phyloP scores from a whole-genome alignment of 2,797 vertebrate genomes.

The Luscinia megarhynchos region DNA sequence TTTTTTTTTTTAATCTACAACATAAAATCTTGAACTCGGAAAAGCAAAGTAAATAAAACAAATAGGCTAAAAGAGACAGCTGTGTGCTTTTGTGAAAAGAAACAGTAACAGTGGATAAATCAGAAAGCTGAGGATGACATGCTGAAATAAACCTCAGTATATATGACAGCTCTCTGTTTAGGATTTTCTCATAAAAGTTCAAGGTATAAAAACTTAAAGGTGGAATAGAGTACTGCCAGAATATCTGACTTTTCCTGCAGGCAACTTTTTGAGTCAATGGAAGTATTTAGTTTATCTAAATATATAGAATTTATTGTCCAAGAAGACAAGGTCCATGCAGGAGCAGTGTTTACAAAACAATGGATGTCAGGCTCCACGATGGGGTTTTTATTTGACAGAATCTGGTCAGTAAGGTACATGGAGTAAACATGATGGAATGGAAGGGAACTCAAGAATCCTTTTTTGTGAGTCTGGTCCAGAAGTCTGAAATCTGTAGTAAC shows the following conservation, averaged over 20 bases:
- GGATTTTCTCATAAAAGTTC: conserved; percentile 30
- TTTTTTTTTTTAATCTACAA: neutral
- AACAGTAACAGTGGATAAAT: neutral
- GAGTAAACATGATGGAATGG: conserved; percentile 40
- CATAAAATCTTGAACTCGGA: conserved; percentile 5
- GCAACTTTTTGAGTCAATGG: conserved; percentile 51
- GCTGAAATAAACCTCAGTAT: neutral
- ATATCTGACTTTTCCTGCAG: conserved; percentile 57
- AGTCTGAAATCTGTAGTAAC: neutral
- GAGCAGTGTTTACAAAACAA: conserved; percentile 57
- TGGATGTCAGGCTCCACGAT: conserved; percentile 43
- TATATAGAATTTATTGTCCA: conserved; percentile 67
- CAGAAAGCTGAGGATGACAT: neutral
- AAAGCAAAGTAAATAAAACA: conserved; percentile 1
- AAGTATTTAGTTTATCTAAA: conserved; percentile 72
- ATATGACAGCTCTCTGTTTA: neutral
- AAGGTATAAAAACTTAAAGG: conserved; percentile 50
- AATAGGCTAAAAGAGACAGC: neutral
- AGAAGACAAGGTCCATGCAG: conserved; percentile 53
- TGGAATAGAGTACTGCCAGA: conserved; percentile 43
- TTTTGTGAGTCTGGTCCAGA: conserved; percentile 47
- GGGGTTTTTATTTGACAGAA: conserved; percentile 39
- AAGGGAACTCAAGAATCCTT: conserved; percentile 32
- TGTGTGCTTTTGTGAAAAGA: conserved; percentile 1
- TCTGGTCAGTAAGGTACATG: conserved; percentile 53